Evolutionary conservation across 2,797 vertebrate species (phyloP).

Genomic region (Onychomys leucogaster): DNA sequence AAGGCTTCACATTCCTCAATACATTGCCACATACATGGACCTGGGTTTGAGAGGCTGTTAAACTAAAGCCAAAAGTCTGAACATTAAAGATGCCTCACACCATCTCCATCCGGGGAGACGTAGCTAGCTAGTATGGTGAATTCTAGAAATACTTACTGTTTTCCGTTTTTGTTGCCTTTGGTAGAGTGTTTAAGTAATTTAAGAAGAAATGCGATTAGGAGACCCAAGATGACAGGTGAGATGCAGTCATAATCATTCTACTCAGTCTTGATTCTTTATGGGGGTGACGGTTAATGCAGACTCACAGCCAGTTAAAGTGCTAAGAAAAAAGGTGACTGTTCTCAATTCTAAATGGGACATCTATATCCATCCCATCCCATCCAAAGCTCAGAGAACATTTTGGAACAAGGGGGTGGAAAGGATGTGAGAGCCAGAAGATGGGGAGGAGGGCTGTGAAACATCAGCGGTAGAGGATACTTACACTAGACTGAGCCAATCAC

Average conservation of each 20-base stretch:
- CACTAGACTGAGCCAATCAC: neutral
- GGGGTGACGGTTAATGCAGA: neutral
- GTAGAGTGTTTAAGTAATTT: neutral
- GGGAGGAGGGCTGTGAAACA: neutral
- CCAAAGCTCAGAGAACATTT: neutral
- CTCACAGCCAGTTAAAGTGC: no score
- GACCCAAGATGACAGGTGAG: neutral
- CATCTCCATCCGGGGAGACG: neutral
- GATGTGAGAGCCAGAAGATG: neutral
- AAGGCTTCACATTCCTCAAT: fast-evolving
- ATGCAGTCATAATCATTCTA: neutral
- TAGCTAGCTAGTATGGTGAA: fast-evolving
- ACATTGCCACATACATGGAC: fast-evolving
- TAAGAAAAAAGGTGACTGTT: neutral
- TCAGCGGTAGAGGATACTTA: neutral
- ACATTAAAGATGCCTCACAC: neutral
- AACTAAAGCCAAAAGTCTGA: neutral
- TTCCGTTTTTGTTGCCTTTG: neutral
- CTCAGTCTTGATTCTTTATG: neutral
- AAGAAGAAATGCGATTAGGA: neutral
- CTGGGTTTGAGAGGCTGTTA: neutral
- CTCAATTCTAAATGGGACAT: neutral
- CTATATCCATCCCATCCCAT: neutral
- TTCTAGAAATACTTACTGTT: neutral
- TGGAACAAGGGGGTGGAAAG: neutral